phyloP scores from a whole-genome alignment of 2,888 invertebrate genomes.

The Chloroclysta siterata region DNA sequence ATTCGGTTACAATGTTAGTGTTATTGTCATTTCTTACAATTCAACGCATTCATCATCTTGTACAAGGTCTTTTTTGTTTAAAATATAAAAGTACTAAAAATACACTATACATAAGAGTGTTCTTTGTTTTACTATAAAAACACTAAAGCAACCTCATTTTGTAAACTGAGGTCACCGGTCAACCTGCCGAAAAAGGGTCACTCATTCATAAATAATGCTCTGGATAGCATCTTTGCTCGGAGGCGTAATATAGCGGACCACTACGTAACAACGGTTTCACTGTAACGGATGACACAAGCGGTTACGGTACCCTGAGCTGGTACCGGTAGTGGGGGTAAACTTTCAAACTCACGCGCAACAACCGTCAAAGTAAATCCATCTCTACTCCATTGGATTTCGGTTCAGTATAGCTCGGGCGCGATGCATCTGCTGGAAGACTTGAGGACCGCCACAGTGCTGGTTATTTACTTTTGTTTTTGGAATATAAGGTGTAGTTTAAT shows the following conservation, averaged over 20 bases:
- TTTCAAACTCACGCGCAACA: slow-evolving; percentile 74
- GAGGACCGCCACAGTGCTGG: slow-evolving; percentile 4
- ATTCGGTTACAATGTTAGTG: neutral
- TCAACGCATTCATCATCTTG: neutral
- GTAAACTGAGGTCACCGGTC: slow-evolving; percentile 9
- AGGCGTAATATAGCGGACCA: slow-evolving; percentile 71
- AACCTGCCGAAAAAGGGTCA: slow-evolving; percentile 33
- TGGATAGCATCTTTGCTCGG: slow-evolving; percentile 41
- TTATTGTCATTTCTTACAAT: neutral
- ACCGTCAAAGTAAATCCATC: slow-evolving; percentile 5
- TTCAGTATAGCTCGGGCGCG: neutral
- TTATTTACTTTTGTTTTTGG: slow-evolving; percentile 3
- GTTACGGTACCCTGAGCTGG: slow-evolving; percentile 69
- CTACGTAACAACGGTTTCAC: slow-evolving; percentile 77
- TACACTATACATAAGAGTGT: neutral
- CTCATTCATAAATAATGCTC: slow-evolving; percentile 47
- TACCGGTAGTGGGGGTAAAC: slow-evolving; percentile 52
- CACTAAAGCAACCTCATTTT: slow-evolving; percentile 14
- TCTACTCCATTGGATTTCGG: neutral
- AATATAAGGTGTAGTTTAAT: slow-evolving; percentile 7
- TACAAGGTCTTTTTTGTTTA: neutral
- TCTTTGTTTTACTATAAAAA: slow-evolving; percentile 16
- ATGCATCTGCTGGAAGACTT: slow-evolving; percentile 15
- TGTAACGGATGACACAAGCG: slow-evolving; percentile 82
- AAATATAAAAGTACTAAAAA: neutral